A percentile compares a stretch with the other conserved stretches of the same genome.
Conservation (phyloP, 2,797 vertebrate genomes). For the Dallia pectoralis region DNA sequence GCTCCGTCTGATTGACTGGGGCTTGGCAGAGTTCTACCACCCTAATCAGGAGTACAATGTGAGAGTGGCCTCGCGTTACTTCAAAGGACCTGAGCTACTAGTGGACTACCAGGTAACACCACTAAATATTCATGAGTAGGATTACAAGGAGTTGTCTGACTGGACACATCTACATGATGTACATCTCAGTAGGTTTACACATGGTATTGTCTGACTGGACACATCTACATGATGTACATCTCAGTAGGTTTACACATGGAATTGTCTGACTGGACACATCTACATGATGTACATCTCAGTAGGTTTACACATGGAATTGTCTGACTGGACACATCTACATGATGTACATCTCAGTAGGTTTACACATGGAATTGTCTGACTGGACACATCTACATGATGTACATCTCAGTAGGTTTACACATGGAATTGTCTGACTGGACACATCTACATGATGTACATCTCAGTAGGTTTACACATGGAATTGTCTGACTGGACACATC, state of each 20-base stretch:
- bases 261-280: neutral
- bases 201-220: too few relatives aligned
- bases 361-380: neutral
- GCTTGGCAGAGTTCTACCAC: constrained; percentile 97
- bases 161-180: neutral
- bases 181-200: too few relatives aligned
- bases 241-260: neutral
- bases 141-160: neutral
- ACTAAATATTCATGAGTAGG: neutral
- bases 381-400: neutral
- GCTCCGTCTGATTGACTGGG: constrained; percentile 98
- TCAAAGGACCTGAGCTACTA: constrained; percentile 98
- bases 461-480: neutral
- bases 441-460: too few relatives aligned
- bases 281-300: too few relatives aligned
- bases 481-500: neutral
- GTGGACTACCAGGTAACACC: constrained; percentile 97
- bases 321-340: too few relatives aligned
- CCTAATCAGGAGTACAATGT: constrained; percentile 99
- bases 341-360: too few relatives aligned
- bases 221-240: too few relatives aligned
- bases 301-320: too few relatives aligned
- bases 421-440: too few relatives aligned
- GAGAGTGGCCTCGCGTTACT: constrained; percentile 97
- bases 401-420: too few relatives aligned